These are phyloP conservation scores for Amphiprion ocellaris DNA, from an alignment of 2,113 vertebrate genomes.

Conservation along the genomic window DNA sequence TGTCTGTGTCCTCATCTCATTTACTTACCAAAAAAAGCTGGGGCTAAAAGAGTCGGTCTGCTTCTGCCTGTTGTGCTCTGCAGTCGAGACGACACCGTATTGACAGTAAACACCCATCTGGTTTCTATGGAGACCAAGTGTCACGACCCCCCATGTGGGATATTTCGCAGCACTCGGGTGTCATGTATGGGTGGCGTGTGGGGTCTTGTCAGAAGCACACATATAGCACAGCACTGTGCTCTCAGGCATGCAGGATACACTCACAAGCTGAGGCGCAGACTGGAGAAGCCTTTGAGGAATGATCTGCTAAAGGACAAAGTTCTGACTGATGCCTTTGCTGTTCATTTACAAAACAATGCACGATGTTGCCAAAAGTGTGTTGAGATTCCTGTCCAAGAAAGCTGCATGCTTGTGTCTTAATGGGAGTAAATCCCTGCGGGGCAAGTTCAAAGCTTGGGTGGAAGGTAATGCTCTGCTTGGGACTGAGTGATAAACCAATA, in stretches of 20 bases:
- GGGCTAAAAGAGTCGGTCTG: neutral
- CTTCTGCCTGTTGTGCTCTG: neutral
- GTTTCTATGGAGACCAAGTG: constrained; percentile 19
- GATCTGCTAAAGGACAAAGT: no score
- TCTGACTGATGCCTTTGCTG: no score
- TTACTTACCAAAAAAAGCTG: neutral
- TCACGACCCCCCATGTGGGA: neutral
- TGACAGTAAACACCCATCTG: constrained; percentile 41
- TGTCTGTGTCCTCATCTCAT: neutral
- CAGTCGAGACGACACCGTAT: neutral
- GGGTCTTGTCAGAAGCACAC: constrained; percentile 20
- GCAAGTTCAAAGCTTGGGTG: no score
- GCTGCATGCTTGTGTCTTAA: no score
- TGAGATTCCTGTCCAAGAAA: no score
- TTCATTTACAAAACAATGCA: no score
- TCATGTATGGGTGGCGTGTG: neutral
- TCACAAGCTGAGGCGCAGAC: neutral
- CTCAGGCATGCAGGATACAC: neutral
- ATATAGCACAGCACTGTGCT: neutral
- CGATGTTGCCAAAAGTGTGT: no score
- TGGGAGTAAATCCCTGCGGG: no score
- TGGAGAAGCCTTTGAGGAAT: no score
- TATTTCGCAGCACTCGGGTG: constrained; percentile 11
- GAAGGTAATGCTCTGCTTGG: no score
- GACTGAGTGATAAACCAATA: no score